Conservation (phyloP, 2,113 vertebrate species). For the Oxyura jamaicensis region DNA sequence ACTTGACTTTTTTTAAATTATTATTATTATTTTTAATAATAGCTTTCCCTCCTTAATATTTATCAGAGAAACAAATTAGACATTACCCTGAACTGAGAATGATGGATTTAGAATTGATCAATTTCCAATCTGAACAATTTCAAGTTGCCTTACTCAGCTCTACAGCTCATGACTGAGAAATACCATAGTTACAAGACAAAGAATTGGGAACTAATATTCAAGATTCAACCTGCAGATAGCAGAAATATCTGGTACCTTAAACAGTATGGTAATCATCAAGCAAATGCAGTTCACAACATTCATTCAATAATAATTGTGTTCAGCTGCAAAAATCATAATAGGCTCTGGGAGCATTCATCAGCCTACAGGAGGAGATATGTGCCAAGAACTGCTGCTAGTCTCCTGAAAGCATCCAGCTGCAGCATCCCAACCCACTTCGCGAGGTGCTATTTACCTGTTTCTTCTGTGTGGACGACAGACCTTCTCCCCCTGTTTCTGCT, state of each 20-base stretch:
- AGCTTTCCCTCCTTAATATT: background rate
- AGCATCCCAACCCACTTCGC: background rate
- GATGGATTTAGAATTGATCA: background rate
- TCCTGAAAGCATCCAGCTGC: background rate
- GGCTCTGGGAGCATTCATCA: rapidly evolving
- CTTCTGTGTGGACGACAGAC: constrained; percentile 3
- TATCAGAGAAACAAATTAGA: background rate
- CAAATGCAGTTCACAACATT: background rate
- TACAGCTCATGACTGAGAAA: background rate
- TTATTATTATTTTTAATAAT: background rate
- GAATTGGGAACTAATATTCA: background rate
- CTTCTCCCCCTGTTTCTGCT: constrained; percentile 49
- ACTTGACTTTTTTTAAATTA: background rate
- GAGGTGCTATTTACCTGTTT: constrained; percentile 58
- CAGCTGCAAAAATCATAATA: background rate
- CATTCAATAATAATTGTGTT: background rate
- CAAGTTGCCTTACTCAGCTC: background rate
- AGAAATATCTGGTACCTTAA: background rate
- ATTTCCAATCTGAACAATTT: background rate
- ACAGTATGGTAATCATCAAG: background rate
- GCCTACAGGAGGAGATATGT: background rate
- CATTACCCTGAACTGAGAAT: background rate
- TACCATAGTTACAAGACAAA: background rate
- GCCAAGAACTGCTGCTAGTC: background rate
- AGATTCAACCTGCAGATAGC: background rate